These are phyloP conservation scores for Decapterus maruadsi DNA, from an alignment of 2,797 vertebrate species.

Conservation along the genomic window DNA sequence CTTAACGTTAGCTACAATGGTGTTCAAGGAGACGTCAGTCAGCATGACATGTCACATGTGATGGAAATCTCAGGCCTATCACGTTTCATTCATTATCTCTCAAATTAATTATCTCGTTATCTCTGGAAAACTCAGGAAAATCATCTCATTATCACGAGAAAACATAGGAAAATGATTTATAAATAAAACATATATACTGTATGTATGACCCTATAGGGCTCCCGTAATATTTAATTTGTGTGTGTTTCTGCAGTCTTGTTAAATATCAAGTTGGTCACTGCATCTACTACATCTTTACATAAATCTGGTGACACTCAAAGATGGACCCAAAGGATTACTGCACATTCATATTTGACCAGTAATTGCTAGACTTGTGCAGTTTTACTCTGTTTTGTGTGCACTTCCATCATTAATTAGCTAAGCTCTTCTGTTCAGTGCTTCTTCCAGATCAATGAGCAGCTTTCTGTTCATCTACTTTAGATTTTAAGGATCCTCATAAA, in stretches of 20 bases:
- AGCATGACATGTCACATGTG: too few relatives aligned
- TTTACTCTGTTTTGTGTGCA: neutral
- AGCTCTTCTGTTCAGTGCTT: neutral
- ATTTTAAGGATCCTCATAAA: neutral
- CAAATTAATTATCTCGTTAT: too few relatives aligned
- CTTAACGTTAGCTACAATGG: too few relatives aligned
- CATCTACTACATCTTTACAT: neutral
- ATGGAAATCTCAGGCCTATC: too few relatives aligned
- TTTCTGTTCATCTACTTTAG: neutral
- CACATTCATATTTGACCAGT: neutral
- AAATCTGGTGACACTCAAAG: neutral
- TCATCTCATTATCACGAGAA: too few relatives aligned
- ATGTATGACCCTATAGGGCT: too few relatives aligned
- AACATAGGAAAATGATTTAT: too few relatives aligned
- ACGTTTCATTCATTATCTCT: too few relatives aligned
- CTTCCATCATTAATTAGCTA: constrained; percentile 7
- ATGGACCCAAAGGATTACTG: neutral
- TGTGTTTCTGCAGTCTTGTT: neutral
- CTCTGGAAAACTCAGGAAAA: too few relatives aligned
- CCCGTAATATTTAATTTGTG: neutral
- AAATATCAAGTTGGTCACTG: neutral
- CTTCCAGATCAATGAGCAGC: constrained; percentile 21
- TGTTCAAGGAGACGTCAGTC: too few relatives aligned
- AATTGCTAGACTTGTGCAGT: neutral
- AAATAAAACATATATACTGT: too few relatives aligned